A percentile compares a stretch with the other conserved stretches of the same genome.
Conservation (phyloP, 2,888 invertebrate genomes). For the Patella caerulea region DNA sequence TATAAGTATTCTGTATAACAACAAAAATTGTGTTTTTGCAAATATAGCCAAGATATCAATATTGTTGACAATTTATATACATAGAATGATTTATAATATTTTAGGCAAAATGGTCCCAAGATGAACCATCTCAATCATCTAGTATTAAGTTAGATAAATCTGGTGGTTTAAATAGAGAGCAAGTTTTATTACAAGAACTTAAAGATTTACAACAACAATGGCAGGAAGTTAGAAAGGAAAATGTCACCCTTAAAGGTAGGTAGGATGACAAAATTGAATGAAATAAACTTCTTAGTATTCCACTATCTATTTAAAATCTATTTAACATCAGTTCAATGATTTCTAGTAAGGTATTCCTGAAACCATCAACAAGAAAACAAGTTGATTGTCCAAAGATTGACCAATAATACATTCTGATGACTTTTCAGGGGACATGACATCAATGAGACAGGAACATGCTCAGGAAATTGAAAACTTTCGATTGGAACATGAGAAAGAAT, state of each 20-base stretch:
- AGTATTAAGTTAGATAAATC: slow-evolving; percentile 39
- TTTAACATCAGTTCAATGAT: too few relatives aligned
- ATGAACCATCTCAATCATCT: slow-evolving; percentile 49
- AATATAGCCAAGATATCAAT: too few relatives aligned
- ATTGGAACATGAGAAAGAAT: slow-evolving; percentile 60
- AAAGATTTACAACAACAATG: slow-evolving; percentile 50
- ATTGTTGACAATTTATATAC: not conserved
- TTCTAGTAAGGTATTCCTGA: not conserved
- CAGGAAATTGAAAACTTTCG: slow-evolving; percentile 52
- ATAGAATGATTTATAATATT: slow-evolving; percentile 5
- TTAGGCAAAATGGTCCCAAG: slow-evolving; percentile 47
- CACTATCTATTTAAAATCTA: too few relatives aligned
- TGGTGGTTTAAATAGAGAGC: slow-evolving; percentile 26
- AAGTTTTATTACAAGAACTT: slow-evolving; percentile 40
- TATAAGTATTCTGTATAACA: too few relatives aligned
- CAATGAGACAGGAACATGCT: slow-evolving; percentile 45
- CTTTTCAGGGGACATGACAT: slow-evolving; percentile 49
- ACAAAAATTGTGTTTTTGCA: too few relatives aligned
- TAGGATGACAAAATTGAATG: too few relatives aligned
- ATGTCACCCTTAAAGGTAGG: slow-evolving; percentile 46
- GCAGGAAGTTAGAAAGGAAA: slow-evolving; percentile 48
- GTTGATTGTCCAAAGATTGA: not conserved
- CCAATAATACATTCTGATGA: not conserved
- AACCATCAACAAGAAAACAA: too few relatives aligned
- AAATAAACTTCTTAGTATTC: too few relatives aligned